Base-by-base conservation (phyloP, 1,140 invertebrate species). In the Eufriesea mexicana region DNA sequence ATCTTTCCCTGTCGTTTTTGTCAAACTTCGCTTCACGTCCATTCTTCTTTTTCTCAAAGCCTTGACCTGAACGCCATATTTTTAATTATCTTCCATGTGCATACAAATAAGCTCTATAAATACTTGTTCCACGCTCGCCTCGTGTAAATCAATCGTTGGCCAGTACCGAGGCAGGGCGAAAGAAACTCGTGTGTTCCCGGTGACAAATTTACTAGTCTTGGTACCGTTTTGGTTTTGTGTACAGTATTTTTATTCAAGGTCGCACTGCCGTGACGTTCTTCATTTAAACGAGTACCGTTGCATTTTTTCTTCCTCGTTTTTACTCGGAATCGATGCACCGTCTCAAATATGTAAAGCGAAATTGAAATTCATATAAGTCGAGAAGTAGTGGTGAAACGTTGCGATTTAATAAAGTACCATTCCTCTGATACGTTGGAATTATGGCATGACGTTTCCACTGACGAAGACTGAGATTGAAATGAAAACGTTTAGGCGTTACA, bases 101-200 rank as follows among this genome's bases (percentile, higher is more conserved):
- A 84, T 89, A 85, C 89, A 84, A 91, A 91, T 88, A 89, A 90
- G 85, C 62, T 47, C 73, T 73, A 90, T 90, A 90, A 84, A 90
- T 90, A 89, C 71, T 70, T 64, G 77, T 35, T n/a, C 73, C 75
- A 35, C 54, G 74, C 61, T 67, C 73, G 81, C 73, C 73, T 66
- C 68, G 64, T 87, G 80, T 89, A 89, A 89, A 89, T 89, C 88
- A 87, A 89, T 89, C 79, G 87, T 84, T 86, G 66, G 45, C 55
- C 64, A 25, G 42, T 83, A 54, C 61, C 51, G 49, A 79, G 83
- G 35, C 72, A 28, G 67, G n/a, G 35, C 61, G 75, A 88, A 83
- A 79, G 79, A 61, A 68, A 78, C 85, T 76, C 66, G 45, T 76
- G 61, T 62, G 73, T 74, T 42, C 76, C 23, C 61, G 84, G 83